A percentile compares a stretch with the other conserved stretches of the same genome.
These are phyloP conservation scores for Anableps anableps DNA, from an alignment of 2,797 vertebrate species.

Conservation along the genomic window DNA sequence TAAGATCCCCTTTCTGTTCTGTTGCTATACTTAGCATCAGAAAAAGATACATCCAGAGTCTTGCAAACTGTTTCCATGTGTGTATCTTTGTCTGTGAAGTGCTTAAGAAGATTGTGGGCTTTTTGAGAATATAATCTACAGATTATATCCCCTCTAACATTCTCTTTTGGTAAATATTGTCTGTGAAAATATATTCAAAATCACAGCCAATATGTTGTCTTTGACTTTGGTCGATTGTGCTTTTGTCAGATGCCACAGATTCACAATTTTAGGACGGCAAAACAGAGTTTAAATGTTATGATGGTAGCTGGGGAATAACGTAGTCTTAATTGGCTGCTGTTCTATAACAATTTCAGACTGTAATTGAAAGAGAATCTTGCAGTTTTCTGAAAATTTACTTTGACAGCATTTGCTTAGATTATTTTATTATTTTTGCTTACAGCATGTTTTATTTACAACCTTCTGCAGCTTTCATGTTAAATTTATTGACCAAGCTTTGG, in stretches of 20 bases:
- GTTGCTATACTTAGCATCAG: not conserved
- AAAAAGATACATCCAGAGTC: not conserved
- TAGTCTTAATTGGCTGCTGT: not conserved
- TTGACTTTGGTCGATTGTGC: not conserved
- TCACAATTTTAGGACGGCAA: not conserved
- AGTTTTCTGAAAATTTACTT: not conserved
- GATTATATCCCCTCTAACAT: not conserved
- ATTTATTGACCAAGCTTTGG: not conserved
- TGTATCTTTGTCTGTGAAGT: not conserved
- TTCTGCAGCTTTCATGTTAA: not conserved
- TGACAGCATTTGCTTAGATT: not conserved
- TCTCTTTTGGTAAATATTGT: not conserved
- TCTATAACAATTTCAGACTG: no score
- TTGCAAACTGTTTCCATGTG: not conserved
- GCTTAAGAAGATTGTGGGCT: not conserved
- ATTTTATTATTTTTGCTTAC: not conserved
- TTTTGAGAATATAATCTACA: not conserved
- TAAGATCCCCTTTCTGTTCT: not conserved
- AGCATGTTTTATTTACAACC: not conserved
- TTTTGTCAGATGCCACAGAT: not conserved
- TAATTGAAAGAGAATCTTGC: not conserved
- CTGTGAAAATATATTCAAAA: not conserved
- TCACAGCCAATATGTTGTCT: not conserved
- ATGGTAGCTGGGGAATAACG: not conserved
- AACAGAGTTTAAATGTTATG: not conserved